Conservation (phyloP, 2,797 vertebrate genomes). For the Hyperoplus lanceolatus region DNA sequence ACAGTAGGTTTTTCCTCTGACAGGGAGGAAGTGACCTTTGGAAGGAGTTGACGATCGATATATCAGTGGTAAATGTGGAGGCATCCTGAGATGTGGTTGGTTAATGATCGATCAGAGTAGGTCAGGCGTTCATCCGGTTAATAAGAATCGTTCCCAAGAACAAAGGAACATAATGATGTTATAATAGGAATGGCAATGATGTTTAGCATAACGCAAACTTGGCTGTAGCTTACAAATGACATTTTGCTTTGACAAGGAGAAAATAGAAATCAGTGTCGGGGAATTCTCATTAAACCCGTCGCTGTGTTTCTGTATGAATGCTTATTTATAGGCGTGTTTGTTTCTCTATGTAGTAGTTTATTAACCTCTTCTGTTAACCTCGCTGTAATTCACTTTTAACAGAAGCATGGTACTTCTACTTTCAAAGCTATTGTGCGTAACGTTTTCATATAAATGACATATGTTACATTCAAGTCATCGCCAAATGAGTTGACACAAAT, state of each 20-base stretch:
- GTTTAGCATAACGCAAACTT: constrained; percentile 19
- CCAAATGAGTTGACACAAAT: too few species aligned
- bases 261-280: constrained; percentile 24
- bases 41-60: constrained; percentile 41
- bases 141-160: background rate
- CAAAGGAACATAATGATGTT: background rate
- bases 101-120: constrained; percentile 39
- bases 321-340: background rate
- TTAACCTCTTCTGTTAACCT: constrained; percentile 5
- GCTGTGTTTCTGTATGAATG: constrained; percentile 1
- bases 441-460: too few species aligned
- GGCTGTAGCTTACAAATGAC: constrained; percentile 14
- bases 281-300: constrained; percentile 62
- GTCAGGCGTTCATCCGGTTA: constrained; percentile 11
- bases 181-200: constrained; percentile 9
- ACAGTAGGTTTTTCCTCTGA: constrained; percentile 65
- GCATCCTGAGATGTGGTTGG: constrained; percentile 37
- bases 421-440: background rate
- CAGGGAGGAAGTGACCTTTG: constrained; percentile 74
- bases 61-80: constrained; percentile 19
- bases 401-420: constrained; percentile 4
- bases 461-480: too few species aligned
- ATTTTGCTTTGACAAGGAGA: constrained; percentile 20
- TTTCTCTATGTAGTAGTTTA: constrained; percentile 4
- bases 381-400: constrained; percentile 31